Evolutionary conservation across 1,140 invertebrate species (phyloP), one percentile per base, ranked within the genome.

Genomic region (Scaptodrosophila lebanonensis): DNA sequence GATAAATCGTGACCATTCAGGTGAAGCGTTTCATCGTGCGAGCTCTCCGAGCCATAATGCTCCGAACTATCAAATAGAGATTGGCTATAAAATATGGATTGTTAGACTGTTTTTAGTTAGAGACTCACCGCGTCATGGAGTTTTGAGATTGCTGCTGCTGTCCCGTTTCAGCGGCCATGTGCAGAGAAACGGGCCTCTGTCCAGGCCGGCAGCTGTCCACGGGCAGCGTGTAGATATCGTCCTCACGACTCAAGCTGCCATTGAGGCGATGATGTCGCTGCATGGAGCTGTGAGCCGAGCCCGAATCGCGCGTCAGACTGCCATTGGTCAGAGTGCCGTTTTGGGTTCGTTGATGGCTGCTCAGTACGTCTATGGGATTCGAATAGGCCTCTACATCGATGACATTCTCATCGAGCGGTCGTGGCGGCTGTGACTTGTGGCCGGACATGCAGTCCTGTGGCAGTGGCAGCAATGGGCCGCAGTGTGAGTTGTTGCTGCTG

Each of bases 361-460:
- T 79, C 2, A 87, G 62, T 35, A 86, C 72, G 62, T 87, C 85
- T n/a, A 86, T 76, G 36, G 85, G 85, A 77, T 86, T 87, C 9
- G 85, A 87, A 50, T 87, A 87, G 44, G 84, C 84, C 43, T 86
- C 85, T 63, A 85, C 67, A 57, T 85, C 84, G 38, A 86, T 66
- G 6, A 70, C 64, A 25, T 51, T 33, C 35, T 43, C 50, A 30
- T 42, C 32, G 12, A 20, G 9, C 17, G 2, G 25, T 30, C 20
- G 27, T 35, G 8, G 13, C 15, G 3, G 40, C 35, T 13, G 52
- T 58, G 44, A 44, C 38, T 56, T 43, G 15, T 43, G 36, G 42
- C 22, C 39, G 6, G 75, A 73, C 17, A 84, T 62, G 38, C 66
- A 83, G 16, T 85, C 77, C 45, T 83, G 75, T 1, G 84, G 84